Evolutionary conservation across 2,888 invertebrate species (phyloP), one percentile per base, ranked within the genome.

Genomic region (Synanthedon andrenaeformis): DNA sequence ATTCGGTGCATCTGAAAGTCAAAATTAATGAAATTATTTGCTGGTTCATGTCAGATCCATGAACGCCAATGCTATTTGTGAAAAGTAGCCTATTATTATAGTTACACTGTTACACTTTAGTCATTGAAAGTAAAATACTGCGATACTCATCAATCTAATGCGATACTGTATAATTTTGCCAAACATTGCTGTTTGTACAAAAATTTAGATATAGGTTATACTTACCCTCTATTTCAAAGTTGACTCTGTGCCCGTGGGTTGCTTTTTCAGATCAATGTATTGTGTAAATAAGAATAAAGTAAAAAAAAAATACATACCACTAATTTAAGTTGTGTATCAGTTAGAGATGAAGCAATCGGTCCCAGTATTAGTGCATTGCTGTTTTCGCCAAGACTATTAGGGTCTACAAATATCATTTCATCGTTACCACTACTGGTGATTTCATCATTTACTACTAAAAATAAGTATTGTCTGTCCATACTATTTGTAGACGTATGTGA

Each of bases 381-480:
- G 58, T 86, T 86, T 58, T 62, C 68, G 19, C 76, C 74, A 45
- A 87, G 71, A 55, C 79, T 86, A 28, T 86, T 77, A 19, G 86
- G 85, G 62, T 86, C 84, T 10, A 85, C 85, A 4, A 69, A 65
- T 59, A 86, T 74, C 3, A 85, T 62, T 51, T 79, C 82, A 48
- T 79, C 80, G 56, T 70, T 79, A 1, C 61, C 70, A 56, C 75
- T 78, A 53, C 67, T 77, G 58, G 71, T 77, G 42, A 87, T 73
- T 70, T 85, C 86, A 48, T 87, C 86, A 59, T 86, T 86, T 49
- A 86, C 64, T 35, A 87, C 72, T 53, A 87, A 63, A 66, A 86
- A 86, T 70, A 87, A 76, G 52, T 78, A 76, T 67, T 86, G 82
- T 52, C 66, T 63, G 13, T 61, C 61, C 49, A 58, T 54, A 17